Evolutionary conservation across 2,797 vertebrate species (phyloP).

Genomic region (Eulemur coronatus): DNA sequence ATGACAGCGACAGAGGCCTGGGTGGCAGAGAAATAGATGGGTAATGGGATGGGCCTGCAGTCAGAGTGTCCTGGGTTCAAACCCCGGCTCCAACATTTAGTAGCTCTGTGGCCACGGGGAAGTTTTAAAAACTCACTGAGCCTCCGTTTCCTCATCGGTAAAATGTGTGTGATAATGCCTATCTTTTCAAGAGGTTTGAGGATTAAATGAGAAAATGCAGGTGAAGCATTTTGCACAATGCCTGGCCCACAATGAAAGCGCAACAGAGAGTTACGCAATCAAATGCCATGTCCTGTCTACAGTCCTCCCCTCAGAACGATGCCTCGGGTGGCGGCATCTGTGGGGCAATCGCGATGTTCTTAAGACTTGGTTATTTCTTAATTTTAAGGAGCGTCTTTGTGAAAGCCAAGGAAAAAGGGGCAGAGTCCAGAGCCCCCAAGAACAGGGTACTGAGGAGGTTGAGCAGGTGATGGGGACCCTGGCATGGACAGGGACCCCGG

Average conservation of each 20-base stretch:
- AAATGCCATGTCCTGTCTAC: accelerated
- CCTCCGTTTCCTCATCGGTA: not conserved
- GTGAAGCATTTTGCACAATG: too few relatives aligned
- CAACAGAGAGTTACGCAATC: accelerated
- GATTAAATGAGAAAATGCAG: not conserved
- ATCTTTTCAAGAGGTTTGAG: not conserved
- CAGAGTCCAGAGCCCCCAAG: not conserved
- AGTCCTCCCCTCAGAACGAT: not conserved
- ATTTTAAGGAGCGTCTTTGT: not conserved
- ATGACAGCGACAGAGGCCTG: accelerated
- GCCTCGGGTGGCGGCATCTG: not conserved
- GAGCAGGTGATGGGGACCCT: not conserved
- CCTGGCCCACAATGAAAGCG: not conserved
- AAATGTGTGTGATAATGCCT: too few relatives aligned
- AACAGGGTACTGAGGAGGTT: not conserved
- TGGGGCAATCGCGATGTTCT: not conserved
- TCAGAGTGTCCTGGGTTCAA: not conserved
- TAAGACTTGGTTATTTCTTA: not conserved
- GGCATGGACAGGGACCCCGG: accelerated
- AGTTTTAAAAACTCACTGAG: not conserved
- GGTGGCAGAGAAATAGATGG: not conserved
- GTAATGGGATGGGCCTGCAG: accelerated
- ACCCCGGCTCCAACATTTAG: not conserved
- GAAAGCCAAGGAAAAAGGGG: not conserved
- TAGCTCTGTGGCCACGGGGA: not conserved